Conservation (phyloP, 2,888 invertebrate genomes). For the Gibbula magus region DNA sequence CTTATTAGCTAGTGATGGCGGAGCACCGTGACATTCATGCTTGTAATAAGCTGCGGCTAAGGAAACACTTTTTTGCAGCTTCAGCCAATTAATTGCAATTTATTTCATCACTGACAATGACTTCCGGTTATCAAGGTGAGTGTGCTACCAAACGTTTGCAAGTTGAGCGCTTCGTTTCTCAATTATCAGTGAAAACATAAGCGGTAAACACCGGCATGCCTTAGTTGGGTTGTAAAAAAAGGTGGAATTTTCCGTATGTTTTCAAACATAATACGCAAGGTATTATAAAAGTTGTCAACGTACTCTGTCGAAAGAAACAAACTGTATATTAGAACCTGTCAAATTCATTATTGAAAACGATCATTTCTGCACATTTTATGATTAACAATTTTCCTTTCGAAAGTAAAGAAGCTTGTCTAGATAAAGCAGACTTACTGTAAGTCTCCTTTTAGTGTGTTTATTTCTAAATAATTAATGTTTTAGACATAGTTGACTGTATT, state of each 20-base stretch:
- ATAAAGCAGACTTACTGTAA: not conserved
- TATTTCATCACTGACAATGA: not conserved
- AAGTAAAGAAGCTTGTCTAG: not conserved
- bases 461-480: too few relatives aligned
- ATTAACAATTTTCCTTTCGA: not conserved
- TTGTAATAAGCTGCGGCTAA: not conserved
- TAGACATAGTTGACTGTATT: too few relatives aligned
- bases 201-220: not conserved
- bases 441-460: not conserved
- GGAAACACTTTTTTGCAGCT: not conserved
- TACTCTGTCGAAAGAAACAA: not conserved
- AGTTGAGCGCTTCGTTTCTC: not conserved
- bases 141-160: not conserved
- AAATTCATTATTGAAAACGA: not conserved
- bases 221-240: not conserved
- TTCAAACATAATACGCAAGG: not conserved
- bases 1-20: not conserved
- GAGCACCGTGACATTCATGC: not conserved
- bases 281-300: not conserved
- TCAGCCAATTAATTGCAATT: not conserved
- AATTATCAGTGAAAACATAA: not conserved
- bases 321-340: not conserved
- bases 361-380: not conserved
- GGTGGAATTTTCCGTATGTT: conserved; percentile 8
- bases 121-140: not conserved